Evolutionary conservation across 2,113 vertebrate genomes (phyloP), one percentile per base, ranked within the genome.

Genomic region (Ciconia boyciana): DNA sequence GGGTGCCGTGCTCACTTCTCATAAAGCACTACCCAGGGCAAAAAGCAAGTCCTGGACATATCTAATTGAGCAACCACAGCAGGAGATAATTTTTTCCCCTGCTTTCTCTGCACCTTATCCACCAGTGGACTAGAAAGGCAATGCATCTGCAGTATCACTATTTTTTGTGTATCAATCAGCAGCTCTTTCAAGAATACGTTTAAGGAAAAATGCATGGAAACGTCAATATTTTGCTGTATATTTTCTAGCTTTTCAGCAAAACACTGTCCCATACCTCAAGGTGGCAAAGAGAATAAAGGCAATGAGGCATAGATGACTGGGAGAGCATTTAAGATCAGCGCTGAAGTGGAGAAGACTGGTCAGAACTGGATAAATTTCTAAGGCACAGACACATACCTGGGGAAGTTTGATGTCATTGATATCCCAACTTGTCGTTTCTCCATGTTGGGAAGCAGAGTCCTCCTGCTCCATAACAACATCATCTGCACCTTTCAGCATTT

Each of bases 381-480:
- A 84, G 69, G 80, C 24, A 49, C 8, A 57, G 81, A 48, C 66
- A 96, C 91, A 0, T 98, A 98, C 98, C 98, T 98, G 98, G 11
- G 98, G 98, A 83, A 99, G 98, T 76, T 98, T 98, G 92, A 98
- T 95, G 87, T 99, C 98, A 83, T 98, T 98, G 72, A 99, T 99
- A 89, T 99, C 98, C 98, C 98, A 99, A 28, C 54, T 98, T 24
- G 49, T 60, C n/a, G 57, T 88, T 88, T 96, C 96, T 91, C 91
- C 94, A 57, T 93, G 89, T 71, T 0, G 94, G 57, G 97, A 94
- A 72, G 83, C 79, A 43, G 89, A 69, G 68, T 95, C 90, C 17
- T 97, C 95, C 34, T 87, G 94, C 64, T 98, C 93, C 92, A 89
- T 96, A 60, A 62, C 64, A 80, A 46, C 65, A 57, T 94, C 57